These are phyloP conservation scores for Todiramphus saurophagus DNA, from an alignment of 2,113 vertebrate genomes.

Conservation along the genomic window DNA sequence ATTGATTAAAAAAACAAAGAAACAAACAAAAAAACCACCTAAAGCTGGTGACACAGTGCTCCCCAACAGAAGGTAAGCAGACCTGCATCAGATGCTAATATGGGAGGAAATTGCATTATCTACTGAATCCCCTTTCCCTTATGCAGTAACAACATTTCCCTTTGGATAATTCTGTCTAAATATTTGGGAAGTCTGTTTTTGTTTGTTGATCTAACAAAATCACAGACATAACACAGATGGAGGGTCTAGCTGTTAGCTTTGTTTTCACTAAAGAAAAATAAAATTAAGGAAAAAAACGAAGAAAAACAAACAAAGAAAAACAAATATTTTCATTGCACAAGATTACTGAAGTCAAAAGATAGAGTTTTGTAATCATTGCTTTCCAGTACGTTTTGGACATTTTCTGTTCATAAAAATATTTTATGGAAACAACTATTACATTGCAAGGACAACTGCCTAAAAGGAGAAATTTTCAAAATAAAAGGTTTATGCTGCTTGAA, in stretches of 20 bases:
- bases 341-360: not conserved
- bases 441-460: not conserved
- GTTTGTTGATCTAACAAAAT: not conserved
- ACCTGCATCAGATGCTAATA: not conserved
- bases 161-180: not conserved
- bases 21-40: not conserved
- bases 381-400: not conserved
- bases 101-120: not conserved
- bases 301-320: not conserved
- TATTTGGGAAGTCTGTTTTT: not conserved
- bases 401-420: not conserved
- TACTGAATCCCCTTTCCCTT: not conserved
- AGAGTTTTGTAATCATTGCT: not conserved
- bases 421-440: not conserved
- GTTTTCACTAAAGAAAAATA: not conserved
- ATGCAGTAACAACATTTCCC: not conserved
- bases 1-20: accelerated
- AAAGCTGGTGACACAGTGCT: not conserved
- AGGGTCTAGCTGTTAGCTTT: not conserved
- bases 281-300: not conserved
- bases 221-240: not conserved
- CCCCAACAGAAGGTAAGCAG: not conserved
- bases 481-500: not conserved
- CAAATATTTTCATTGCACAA: not conserved
- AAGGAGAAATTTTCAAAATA: not conserved